Evolutionary conservation across 2,797 vertebrate genomes (phyloP), one percentile per base, ranked within the genome.

Genomic region (Periparus ater): DNA sequence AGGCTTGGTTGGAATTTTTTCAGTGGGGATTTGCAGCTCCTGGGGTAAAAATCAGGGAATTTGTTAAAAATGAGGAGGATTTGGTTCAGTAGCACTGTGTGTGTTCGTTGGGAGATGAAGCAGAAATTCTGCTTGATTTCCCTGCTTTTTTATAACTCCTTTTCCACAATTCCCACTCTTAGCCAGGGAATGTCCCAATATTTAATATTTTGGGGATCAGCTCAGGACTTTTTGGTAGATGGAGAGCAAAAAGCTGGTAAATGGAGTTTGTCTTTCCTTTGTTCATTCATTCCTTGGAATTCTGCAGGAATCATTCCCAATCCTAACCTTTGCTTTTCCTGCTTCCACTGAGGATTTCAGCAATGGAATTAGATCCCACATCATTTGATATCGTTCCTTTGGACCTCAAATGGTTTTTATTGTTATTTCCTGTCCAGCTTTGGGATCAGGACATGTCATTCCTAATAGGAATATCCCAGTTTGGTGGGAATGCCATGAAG

Each of bases 381-480:
- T 62, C 9, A 4, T 45, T 75, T 47, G 4, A 13, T 71, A 3
- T 4, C 70, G n/a, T 48, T 63, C 70, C 74, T 81, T 20, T 23
- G 7, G 65, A 32, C 13, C 16, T 81, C 16, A 17, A 58, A 21
- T 75, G 34, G 4, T 25, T 17, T 75, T 42, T 58, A 5, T 47
- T 58, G 19, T 9, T 54, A 20, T 34, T 91, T 82, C 23, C 0
- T 11, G 1, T 6, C 29, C 67, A 36, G 0, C 16, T 88, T 62
- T 12, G 34, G 4, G 27, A 8, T 62, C 29, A 42, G 55, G 45
- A 13, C 3, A 0, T 9, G 10, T 23, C 53, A 32, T 45, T 89
- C 34, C 44, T 50, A 0, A 5, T 1, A 9, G 3, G 26, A 62
- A 14, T 4, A 17, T n/a, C n/a, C 38, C 45, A 20, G 0, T 40